Percentiles rank a stretch among this genome's conserved stretches.
These are phyloP conservation scores for Dynastes hyllus DNA, from an alignment of 2,888 invertebrate species.

Conservation along the genomic window DNA sequence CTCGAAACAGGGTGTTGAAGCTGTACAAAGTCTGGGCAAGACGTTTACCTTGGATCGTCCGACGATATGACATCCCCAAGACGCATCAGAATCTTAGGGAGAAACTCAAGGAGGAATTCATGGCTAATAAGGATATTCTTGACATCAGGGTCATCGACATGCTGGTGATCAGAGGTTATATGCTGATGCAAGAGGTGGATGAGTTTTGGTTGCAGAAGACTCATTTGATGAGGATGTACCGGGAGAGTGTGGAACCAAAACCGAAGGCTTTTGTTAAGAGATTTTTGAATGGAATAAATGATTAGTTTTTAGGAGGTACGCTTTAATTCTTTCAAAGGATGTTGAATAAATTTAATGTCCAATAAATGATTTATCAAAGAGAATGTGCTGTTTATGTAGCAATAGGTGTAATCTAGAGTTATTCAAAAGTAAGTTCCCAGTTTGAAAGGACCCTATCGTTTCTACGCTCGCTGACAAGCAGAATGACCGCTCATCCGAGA, in stretches of 20 bases:
- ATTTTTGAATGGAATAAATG: conserved; percentile 17
- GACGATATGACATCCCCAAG: conserved; percentile 88
- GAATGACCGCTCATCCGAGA: no score
- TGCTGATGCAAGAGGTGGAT: conserved; percentile 15
- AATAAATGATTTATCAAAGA: no score
- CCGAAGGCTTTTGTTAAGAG: conserved; percentile 25
- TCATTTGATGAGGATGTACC: conserved; percentile 39
- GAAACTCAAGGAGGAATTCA: conserved; percentile 86
- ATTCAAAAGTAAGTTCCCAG: no score
- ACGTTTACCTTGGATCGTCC: conserved; percentile 87
- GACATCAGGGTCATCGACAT: conserved; percentile 94
- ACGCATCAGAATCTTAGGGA: conserved; percentile 78
- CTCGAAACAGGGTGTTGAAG: conserved; percentile 86
- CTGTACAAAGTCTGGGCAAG: conserved; percentile 96
- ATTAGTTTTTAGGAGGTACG: not conserved
- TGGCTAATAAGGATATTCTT: conserved; percentile 82
- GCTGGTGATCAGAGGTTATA: conserved; percentile 78
- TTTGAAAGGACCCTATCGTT: no score
- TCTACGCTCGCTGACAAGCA: no score
- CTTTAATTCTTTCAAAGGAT: no score
- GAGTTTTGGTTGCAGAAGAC: conserved; percentile 47
- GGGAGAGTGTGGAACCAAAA: conserved; percentile 38
- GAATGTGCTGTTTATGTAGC: no score
- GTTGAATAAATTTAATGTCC: no score
- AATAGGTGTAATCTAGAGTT: no score